Percentiles rank a stretch among this genome's conserved stretches.
phyloP scores from a whole-genome alignment of 2,797 vertebrate genomes.

The Platalea minor region DNA sequence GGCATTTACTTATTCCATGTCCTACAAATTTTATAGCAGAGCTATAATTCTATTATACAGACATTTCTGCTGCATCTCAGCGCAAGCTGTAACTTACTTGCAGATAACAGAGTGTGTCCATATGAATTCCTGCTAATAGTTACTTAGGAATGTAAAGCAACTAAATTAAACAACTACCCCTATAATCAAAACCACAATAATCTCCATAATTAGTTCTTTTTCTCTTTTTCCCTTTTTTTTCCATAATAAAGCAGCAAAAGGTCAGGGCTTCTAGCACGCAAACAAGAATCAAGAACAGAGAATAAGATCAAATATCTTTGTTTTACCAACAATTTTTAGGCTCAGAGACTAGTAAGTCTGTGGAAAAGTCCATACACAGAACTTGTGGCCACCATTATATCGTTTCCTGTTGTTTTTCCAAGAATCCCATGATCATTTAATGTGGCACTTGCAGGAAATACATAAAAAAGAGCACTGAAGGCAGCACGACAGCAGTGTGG shows the following conservation, averaged over 20 bases:
- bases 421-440: neutral
- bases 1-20: neutral
- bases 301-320: neutral
- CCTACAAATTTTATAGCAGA: neutral
- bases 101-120: neutral
- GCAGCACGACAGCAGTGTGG: neutral
- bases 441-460: neutral
- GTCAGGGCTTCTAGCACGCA: neutral
- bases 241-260: neutral
- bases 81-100: neutral
- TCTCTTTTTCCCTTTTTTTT: rapidly evolving
- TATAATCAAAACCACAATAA: neutral
- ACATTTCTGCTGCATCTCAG: neutral
- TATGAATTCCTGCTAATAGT: conserved; percentile 30
- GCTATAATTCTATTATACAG: neutral
- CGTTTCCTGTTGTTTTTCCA: conserved; percentile 42
- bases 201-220: neutral
- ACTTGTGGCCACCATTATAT: conserved; percentile 17
- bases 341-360: neutral
- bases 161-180: conserved; percentile 5
- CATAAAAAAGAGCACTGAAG: neutral
- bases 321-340: conserved; percentile 16
- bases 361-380: conserved; percentile 37
- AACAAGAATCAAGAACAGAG: neutral
- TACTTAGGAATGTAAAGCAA: conserved; percentile 37